Evolutionary conservation across 2,113 vertebrate genomes (phyloP).

Genomic region (Antechinus flavipes): DNA sequence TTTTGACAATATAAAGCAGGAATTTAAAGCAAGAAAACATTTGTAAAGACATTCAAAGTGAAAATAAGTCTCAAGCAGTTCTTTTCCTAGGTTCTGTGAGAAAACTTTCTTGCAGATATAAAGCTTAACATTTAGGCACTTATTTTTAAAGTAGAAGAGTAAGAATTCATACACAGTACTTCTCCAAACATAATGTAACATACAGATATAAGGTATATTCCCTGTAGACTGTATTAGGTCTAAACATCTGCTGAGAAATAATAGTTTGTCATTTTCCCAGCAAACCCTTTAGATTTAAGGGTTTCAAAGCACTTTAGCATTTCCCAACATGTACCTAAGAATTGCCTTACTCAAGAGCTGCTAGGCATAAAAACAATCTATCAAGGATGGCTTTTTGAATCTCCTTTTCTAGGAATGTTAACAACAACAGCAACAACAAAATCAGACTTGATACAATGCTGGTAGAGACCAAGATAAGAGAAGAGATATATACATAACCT

Average conservation of each 20-base stretch:
- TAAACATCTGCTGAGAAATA: not conserved
- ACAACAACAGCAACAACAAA: not conserved
- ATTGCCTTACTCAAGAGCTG: constrained; percentile 1
- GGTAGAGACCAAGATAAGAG: not conserved
- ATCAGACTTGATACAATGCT: not conserved
- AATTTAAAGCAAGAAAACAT: not conserved
- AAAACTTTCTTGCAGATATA: not conserved
- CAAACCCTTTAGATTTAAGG: not conserved
- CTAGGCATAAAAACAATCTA: not conserved
- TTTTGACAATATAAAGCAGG: not conserved
- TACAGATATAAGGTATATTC: not conserved
- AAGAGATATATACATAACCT: not conserved
- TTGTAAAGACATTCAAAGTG: not conserved
- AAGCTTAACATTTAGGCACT: not conserved
- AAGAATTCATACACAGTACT: not conserved
- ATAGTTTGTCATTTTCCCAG: not conserved
- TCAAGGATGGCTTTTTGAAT: not conserved
- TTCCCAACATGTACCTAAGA: not conserved
- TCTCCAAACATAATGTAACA: not conserved
- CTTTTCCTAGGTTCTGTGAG: not conserved
- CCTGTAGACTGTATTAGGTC: not conserved
- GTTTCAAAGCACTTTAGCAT: not conserved
- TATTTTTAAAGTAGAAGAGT: constrained; percentile 2
- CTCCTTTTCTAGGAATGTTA: not conserved
- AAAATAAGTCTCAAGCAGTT: not conserved